phyloP scores from a whole-genome alignment of 2,888 invertebrate genomes.

The Endotricha flammealis region DNA sequence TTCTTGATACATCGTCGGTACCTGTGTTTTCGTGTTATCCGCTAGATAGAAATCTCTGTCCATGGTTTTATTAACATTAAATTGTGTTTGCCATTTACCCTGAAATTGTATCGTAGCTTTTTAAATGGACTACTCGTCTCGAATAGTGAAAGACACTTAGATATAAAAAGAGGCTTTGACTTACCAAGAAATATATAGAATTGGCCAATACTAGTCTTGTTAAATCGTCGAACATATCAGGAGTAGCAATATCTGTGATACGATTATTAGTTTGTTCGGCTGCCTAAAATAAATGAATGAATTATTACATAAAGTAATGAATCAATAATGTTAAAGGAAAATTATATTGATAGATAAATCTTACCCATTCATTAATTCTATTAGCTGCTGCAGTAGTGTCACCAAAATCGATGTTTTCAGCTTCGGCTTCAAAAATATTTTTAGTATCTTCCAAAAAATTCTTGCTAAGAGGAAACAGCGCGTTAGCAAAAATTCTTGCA shows the following conservation, averaged over 20 bases:
- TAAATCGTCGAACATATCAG: slow-evolving; percentile 21
- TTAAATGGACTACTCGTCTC: too few species aligned
- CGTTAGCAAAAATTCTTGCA: slow-evolving; percentile 18
- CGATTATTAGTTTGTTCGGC: slow-evolving; percentile 31
- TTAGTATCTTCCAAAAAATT: slow-evolving; percentile 12
- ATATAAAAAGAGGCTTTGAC: too few species aligned
- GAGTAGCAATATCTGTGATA: slow-evolving; percentile 34
- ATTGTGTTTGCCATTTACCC: slow-evolving; percentile 31
- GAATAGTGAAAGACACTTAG: too few species aligned
- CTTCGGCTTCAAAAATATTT: slow-evolving; percentile 12
- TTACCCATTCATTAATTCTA: slow-evolving; percentile 19
- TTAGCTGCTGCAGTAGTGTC: slow-evolving; percentile 14
- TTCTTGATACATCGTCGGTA: slow-evolving; percentile 31
- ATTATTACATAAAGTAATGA: too few species aligned
- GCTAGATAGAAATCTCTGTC: slow-evolving; percentile 24
- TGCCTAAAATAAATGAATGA: slow-evolving; percentile 34
- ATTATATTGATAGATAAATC: background rate
- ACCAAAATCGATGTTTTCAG: slow-evolving; percentile 20
- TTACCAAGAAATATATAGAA: slow-evolving; percentile 43
- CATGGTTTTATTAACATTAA: slow-evolving; percentile 23
- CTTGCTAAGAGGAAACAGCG: slow-evolving; percentile 9
- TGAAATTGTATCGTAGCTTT: too few species aligned
- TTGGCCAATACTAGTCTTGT: slow-evolving; percentile 40
- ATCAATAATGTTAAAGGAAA: too few species aligned
- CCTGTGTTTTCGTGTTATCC: slow-evolving; percentile 17